phyloP scores from a whole-genome alignment of 1,140 invertebrate species.

The Drosophila triauraria region DNA sequence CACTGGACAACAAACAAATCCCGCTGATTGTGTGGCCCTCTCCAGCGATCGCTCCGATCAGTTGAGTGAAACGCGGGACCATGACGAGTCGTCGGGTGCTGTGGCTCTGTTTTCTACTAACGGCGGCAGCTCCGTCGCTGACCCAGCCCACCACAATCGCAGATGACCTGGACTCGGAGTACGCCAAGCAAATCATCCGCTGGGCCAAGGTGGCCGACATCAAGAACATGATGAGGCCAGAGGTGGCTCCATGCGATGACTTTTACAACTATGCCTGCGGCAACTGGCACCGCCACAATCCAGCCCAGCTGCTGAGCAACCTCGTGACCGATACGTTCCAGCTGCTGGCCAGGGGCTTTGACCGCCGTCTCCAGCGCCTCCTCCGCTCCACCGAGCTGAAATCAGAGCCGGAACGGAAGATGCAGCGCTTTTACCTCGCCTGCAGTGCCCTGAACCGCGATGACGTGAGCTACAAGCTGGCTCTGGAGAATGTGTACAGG shows the following conservation, averaged over 20 bases:
- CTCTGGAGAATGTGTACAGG: constrained; percentile 45
- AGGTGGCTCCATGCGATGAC: constrained; percentile 87
- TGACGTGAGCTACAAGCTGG: constrained; percentile 53
- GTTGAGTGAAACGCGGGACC: constrained; percentile 40
- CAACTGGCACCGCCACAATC: constrained; percentile 87
- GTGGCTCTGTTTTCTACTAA: constrained; percentile 13
- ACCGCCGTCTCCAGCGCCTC: constrained; percentile 44
- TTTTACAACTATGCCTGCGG: constrained; percentile 89
- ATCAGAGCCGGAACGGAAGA: constrained; percentile 49
- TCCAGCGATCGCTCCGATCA: constrained; percentile 23
- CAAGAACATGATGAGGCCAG: constrained; percentile 83
- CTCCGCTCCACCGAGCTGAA: constrained; percentile 34
- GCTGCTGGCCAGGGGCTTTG: constrained; percentile 54
- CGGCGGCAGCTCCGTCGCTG: not conserved
- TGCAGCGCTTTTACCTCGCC: constrained; percentile 64
- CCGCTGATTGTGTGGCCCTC: constrained; percentile 42
- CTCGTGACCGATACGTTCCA: constrained; percentile 64
- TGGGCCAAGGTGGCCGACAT: constrained; percentile 71
- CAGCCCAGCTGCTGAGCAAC: constrained; percentile 50
- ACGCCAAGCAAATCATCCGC: constrained; percentile 54
- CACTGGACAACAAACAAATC: constrained; percentile 26
- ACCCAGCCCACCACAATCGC: constrained; percentile 10
- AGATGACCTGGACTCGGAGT: constrained; percentile 42
- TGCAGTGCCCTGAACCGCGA: constrained; percentile 41
- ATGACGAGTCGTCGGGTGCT: constrained; percentile 42